Conservation (phyloP, 2,797 vertebrate genomes). For the Onychomys torridus region DNA sequence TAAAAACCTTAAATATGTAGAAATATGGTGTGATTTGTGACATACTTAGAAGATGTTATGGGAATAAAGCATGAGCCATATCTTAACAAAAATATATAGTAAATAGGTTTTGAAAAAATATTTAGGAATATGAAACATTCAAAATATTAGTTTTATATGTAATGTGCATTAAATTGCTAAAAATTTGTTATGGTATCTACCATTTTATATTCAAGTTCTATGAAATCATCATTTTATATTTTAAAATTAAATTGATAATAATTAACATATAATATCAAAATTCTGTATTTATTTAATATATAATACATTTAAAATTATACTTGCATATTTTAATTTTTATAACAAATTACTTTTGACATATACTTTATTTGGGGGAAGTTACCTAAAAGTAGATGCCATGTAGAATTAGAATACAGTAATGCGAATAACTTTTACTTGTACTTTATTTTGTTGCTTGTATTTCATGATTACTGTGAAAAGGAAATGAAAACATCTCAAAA, state of each 20-base stretch:
- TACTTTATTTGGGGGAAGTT: not conserved
- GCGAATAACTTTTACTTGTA: not conserved
- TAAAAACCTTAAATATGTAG: not conserved
- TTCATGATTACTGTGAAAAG: not conserved
- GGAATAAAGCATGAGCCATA: not conserved
- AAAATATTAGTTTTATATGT: not conserved
- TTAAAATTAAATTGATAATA: not conserved
- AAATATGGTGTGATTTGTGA: not conserved
- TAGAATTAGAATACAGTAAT: not conserved
- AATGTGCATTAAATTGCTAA: not conserved
- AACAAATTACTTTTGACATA: not conserved
- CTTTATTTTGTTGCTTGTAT: not conserved
- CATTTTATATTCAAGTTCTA: not conserved
- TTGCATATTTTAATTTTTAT: not conserved
- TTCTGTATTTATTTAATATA: slow-evolving; percentile 77
- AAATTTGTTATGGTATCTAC: not conserved
- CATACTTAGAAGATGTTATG: not conserved
- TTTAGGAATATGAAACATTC: not conserved
- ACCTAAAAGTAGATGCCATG: not conserved
- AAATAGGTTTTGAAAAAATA: not conserved
- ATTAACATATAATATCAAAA: not conserved
- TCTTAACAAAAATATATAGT: not conserved
- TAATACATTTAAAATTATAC: slow-evolving; percentile 33
- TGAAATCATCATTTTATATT: not conserved
- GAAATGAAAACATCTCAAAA: not conserved